phyloP scores from a whole-genome alignment of 92 coral and sea anemone species.

The Parazoanthus atlanticus region DNA sequence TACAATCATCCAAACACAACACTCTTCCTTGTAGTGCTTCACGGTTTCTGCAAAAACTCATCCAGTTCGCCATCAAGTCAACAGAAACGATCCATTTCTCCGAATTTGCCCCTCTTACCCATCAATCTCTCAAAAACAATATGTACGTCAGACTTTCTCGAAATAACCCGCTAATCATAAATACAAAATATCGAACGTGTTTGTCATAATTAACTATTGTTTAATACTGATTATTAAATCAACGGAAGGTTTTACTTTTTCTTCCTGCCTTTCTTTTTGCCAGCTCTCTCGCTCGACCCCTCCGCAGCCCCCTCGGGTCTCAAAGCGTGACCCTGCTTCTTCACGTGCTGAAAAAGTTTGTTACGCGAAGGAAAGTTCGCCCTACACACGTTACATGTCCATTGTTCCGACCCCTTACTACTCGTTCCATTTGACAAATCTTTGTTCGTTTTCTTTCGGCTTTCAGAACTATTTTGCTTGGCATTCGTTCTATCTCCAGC shows the following conservation, averaged over 20 bases:
- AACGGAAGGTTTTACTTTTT: constrained; percentile 21
- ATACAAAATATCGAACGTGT: neutral
- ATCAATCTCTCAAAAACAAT: neutral
- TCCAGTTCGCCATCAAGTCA: neutral
- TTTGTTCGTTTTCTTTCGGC: constrained; percentile 33
- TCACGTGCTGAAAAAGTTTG: constrained; percentile 92
- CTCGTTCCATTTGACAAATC: constrained; percentile 1
- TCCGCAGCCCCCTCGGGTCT: constrained; percentile 52
- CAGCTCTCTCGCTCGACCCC: constrained; percentile 46
- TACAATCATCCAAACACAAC: neutral
- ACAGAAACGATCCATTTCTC: neutral
- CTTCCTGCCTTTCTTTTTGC: constrained; percentile 75
- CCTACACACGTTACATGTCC: constrained; percentile 85
- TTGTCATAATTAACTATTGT: neutral
- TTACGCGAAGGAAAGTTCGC: constrained; percentile 80
- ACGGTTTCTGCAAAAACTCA: neutral
- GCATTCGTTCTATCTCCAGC: neutral
- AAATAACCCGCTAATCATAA: constrained; percentile 5
- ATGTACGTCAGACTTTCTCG: neutral
- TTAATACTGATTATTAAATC: neutral
- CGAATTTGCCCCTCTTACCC: neutral
- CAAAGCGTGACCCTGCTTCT: constrained; percentile 91
- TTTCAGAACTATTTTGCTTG: constrained; percentile 13
- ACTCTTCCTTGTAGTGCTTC: neutral
- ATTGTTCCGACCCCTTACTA: constrained; percentile 12